phyloP scores from a whole-genome alignment of 2,113 vertebrate genomes.

The Oncorhynchus masou region DNA sequence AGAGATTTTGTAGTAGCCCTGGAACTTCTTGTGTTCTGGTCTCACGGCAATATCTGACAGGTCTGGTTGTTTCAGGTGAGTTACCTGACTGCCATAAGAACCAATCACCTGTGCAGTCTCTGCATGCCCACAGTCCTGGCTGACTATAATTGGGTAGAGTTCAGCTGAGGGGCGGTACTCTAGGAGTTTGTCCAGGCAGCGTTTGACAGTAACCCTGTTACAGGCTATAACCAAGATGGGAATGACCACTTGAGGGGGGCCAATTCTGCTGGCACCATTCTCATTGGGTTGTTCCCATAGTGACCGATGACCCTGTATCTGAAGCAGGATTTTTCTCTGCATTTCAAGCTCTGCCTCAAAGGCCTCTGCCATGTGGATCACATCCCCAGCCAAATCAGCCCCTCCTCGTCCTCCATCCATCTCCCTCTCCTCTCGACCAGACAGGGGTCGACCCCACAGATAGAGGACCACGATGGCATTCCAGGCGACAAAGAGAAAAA shows the following conservation, averaged over 20 bases:
- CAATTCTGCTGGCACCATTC: not conserved
- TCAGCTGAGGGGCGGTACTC: conserved; percentile 79
- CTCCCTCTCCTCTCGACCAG: conserved; percentile 4
- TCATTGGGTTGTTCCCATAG: conserved; percentile 36
- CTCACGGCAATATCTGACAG: conserved; percentile 75
- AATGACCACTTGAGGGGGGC: conserved; percentile 56
- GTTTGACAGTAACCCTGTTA: conserved; percentile 85
- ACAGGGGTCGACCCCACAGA: conserved; percentile 53
- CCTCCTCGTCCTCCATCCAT: not conserved
- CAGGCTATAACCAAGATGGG: conserved; percentile 91
- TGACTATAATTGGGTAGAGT: conserved; percentile 86
- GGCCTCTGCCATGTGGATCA: conserved; percentile 52
- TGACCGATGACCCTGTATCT: conserved; percentile 59
- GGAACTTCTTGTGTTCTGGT: conserved; percentile 87
- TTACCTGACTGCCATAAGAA: conserved; percentile 79
- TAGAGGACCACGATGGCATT: conserved; percentile 67
- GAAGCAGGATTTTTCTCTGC: conserved; percentile 65
- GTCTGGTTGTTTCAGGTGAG: conserved; percentile 85
- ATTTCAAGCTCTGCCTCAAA: conserved; percentile 64
- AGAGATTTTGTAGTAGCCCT: conserved; percentile 91
- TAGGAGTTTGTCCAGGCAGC: conserved; percentile 87
- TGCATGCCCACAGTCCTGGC: conserved; percentile 91
- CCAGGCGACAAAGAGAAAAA: conserved; percentile 70
- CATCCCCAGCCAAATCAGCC: conserved; percentile 45
- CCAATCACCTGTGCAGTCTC: conserved; percentile 84